Conservation (phyloP, 1,140 invertebrate genomes). For the Musca vetustissima region DNA sequence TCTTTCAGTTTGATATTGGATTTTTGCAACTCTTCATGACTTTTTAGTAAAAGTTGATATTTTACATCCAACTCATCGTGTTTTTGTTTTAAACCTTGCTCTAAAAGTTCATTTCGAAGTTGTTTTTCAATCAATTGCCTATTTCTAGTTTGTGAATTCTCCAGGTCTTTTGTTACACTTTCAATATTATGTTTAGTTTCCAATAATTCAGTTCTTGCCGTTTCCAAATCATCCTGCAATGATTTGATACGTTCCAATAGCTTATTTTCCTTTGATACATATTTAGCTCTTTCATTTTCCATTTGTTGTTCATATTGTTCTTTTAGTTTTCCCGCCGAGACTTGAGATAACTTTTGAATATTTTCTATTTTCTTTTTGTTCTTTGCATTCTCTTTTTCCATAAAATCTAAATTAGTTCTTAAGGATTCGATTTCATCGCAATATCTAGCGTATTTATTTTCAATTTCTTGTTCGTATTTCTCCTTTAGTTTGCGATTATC, state of each 20-base stretch:
- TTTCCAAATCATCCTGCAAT: not conserved
- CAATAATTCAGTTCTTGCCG: not conserved
- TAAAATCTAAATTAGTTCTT: too few relatives aligned
- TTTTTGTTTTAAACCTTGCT: too few relatives aligned
- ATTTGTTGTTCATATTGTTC: not conserved
- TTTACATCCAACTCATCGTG: not conserved
- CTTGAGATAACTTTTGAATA: too few relatives aligned
- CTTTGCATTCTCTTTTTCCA: too few relatives aligned
- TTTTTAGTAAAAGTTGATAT: not conserved
- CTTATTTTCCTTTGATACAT: not conserved
- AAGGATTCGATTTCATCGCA: too few relatives aligned
- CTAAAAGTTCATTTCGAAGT: not conserved
- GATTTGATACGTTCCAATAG: not conserved
- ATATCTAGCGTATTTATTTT: too few relatives aligned
- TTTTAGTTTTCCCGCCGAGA: too few relatives aligned
- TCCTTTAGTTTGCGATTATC: too few relatives aligned
- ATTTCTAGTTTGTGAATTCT: not conserved
- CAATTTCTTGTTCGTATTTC: too few relatives aligned
- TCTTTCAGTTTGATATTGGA: too few relatives aligned
- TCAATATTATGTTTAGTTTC: not conserved
- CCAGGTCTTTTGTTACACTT: not conserved
- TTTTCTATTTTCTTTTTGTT: too few relatives aligned
- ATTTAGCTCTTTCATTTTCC: not conserved
- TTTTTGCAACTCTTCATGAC: too few relatives aligned
- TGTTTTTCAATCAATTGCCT: not conserved